Conservation (phyloP, 2,113 vertebrate species). For the Oxygymnocypris stewartii region DNA sequence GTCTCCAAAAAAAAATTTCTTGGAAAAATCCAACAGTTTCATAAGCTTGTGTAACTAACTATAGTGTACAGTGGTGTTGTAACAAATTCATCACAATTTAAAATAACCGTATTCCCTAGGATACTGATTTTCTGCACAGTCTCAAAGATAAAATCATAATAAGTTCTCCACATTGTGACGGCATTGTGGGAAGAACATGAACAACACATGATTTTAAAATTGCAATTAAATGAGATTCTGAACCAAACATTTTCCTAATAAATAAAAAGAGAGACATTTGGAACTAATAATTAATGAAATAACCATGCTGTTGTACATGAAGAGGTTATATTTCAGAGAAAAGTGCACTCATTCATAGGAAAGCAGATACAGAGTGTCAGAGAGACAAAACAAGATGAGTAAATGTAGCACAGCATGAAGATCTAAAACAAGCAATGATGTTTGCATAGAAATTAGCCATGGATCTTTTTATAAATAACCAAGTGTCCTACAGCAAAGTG, state of each 20-base stretch:
- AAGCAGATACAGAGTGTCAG: background rate
- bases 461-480: conserved; percentile 31
- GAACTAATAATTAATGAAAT: background rate
- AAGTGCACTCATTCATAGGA: too few relatives aligned
- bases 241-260: background rate
- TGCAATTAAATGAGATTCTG: background rate
- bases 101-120: background rate
- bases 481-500: background rate
- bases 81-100: conserved; percentile 27
- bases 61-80: background rate
- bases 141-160: conserved; percentile 33
- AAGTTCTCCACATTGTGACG: conserved; percentile 27
- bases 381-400: background rate
- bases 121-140: conserved; percentile 20
- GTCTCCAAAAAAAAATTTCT: background rate
- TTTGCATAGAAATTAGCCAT: conserved; percentile 1
- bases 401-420: background rate
- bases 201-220: background rate
- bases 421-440: conserved; percentile 29
- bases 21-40: background rate
- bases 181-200: background rate
- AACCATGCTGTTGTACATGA: background rate
- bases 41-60: background rate
- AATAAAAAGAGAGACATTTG: conserved; percentile 7
- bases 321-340: conserved; percentile 3